A percentile compares a stretch with the other conserved stretches of the same genome.
phyloP scores from a whole-genome alignment of 2,113 vertebrate species.

The Coptodon rendalli region DNA sequence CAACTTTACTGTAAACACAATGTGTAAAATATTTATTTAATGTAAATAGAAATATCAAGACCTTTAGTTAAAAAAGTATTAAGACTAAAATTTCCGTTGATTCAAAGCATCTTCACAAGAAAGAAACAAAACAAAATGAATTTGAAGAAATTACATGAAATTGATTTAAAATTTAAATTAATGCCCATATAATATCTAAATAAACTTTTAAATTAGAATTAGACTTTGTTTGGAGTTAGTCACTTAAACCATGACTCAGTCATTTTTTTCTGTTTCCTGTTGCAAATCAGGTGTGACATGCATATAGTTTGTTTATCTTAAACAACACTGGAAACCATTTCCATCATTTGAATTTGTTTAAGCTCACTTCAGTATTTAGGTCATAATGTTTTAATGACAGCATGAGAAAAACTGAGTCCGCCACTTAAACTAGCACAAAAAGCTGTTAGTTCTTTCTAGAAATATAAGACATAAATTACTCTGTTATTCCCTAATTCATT shows the following conservation, averaged over 20 bases:
- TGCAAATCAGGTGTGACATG: not conserved
- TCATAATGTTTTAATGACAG: not conserved
- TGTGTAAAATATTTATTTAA: not conserved
- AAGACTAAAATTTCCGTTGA: not conserved
- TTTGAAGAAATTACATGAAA: not conserved
- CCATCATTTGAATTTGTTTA: not conserved
- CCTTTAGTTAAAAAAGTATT: not conserved
- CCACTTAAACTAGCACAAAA: not conserved
- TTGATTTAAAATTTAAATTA: fast-evolving
- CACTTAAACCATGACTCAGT: not conserved
- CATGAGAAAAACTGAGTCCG: not conserved
- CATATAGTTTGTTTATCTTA: not conserved
- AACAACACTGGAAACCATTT: not conserved
- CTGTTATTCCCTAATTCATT: not conserved
- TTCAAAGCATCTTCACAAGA: not conserved
- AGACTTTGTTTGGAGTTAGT: not conserved
- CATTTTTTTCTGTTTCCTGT: not conserved
- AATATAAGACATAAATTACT: not conserved
- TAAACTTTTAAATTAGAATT: not conserved
- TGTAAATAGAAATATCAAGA: not conserved
- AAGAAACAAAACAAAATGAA: not conserved
- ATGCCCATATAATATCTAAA: not conserved
- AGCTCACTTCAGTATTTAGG: not conserved
- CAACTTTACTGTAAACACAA: not conserved
- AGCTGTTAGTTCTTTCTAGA: not conserved